phyloP scores from a whole-genome alignment of 2,888 invertebrate genomes.

The Agrotis puta region DNA sequence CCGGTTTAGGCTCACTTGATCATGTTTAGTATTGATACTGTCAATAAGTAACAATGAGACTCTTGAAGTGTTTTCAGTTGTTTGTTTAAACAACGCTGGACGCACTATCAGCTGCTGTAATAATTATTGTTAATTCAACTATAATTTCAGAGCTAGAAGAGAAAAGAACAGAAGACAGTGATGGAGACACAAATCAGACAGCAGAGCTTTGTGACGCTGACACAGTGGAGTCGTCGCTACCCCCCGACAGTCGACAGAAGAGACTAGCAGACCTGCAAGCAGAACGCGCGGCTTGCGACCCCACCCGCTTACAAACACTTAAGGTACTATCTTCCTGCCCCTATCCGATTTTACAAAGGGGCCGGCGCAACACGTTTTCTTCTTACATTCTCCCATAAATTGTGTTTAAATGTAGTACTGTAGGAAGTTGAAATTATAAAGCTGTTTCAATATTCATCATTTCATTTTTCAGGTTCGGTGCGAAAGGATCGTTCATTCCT shows the following conservation, averaged over 20 bases:
- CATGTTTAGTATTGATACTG: slow-evolving; percentile 21
- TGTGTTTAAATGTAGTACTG: not conserved
- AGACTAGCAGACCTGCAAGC: slow-evolving; percentile 93
- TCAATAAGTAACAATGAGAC: slow-evolving; percentile 23
- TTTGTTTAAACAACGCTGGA: slow-evolving; percentile 17
- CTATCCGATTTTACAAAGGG: no score
- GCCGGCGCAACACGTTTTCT: no score
- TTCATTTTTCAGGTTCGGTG: slow-evolving; percentile 88
- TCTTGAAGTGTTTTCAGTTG: not conserved
- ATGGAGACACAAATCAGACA: slow-evolving; percentile 90
- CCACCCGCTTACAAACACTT: slow-evolving; percentile 94
- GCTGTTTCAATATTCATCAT: not conserved
- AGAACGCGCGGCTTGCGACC: slow-evolving; percentile 95
- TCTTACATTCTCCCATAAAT: not conserved
- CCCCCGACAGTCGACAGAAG: slow-evolving; percentile 93
- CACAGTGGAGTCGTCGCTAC: slow-evolving; percentile 93
- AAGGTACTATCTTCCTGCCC: slow-evolving; percentile 78
- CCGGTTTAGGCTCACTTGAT: slow-evolving; percentile 1
- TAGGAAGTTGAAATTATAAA: not conserved
- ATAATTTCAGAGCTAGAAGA: slow-evolving; percentile 80
- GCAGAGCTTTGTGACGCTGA: slow-evolving; percentile 91
- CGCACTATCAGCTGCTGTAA: not conserved
- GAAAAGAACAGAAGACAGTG: slow-evolving; percentile 87
- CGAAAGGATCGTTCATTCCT: slow-evolving; percentile 95
- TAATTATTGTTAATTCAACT: not conserved